phyloP scores from a whole-genome alignment of 2,113 vertebrate genomes.

The cat (Felis catus) region DNA sequence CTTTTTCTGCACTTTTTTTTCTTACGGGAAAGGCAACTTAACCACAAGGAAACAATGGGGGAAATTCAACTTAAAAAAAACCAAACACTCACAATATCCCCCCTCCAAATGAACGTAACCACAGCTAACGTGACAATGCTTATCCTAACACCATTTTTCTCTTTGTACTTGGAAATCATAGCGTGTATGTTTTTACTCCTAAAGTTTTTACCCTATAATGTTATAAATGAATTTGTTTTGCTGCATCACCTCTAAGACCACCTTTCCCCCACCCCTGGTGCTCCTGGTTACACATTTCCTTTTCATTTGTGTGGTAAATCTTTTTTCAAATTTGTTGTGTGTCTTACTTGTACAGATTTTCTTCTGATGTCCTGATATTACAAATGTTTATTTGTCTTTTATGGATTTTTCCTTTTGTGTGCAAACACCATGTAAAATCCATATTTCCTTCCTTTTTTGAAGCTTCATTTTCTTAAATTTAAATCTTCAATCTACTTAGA shows the following conservation, averaged over 20 bases:
- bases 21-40: neutral
- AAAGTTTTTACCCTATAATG: neutral
- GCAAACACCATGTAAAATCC: neutral
- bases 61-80: neutral
- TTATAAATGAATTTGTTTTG: neutral
- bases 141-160: neutral
- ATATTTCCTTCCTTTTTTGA: neutral
- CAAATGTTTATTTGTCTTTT: neutral
- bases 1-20: neutral
- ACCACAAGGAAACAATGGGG: neutral
- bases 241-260: neutral
- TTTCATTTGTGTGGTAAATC: neutral
- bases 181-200: neutral
- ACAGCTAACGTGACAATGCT: neutral
- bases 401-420: neutral
- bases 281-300: neutral
- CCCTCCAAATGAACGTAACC: neutral
- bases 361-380: neutral
- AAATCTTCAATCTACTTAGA: neutral
- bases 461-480: conserved; percentile 4
- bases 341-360: neutral
- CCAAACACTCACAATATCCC: neutral
- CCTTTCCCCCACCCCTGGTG: neutral
- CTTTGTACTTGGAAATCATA: neutral
- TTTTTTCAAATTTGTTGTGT: neutral